Evolutionary conservation across 2,888 invertebrate genomes (phyloP), one percentile per base, ranked within the genome.

Genomic region (Trisateles emortualis): DNA sequence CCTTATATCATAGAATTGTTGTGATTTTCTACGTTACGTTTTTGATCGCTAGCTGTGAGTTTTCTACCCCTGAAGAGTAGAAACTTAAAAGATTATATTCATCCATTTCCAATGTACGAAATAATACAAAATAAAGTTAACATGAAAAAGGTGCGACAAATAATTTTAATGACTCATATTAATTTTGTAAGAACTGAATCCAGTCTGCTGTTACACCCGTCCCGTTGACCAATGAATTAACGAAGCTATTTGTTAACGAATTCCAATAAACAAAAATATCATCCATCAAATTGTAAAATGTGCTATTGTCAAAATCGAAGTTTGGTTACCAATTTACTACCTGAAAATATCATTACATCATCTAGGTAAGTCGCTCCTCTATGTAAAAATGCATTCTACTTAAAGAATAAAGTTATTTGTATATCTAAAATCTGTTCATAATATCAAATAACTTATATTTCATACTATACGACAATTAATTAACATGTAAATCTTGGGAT

Each of bases 11-110:
- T 83, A 84, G 72, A 59, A 55, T 82, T 81, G 78, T 84, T 86
- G 81, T 83, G 74, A 81, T 78, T 80, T 81, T 81, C 69, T 81
- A 78, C 71, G 64, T 86, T 87, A 83, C 59, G 82, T 86, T 88
- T 73, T 81, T 70, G 74, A 83, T 84, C 79, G 88, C 86, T 88
- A 89, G 86, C 79, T 80, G 79, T 82, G 78, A 79, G 62, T 72
- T 69, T 68, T 52, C 52, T 69, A 57, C 52, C 48, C 41, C 59
- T 50, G 52, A 39, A 45, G 22, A 56, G 54, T 64, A 66, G 63
- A 63, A 51, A 47, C 54, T 59, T 38, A 52, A 67, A 64, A 45
- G 38, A 67, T 61, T 67, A 24, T 52, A 64, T 57, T 57, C 22
- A 48, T 32, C 45, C 47, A 52, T 22, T 44, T 57, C 54, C 64